Percentiles rank a stretch among this genome's conserved stretches.
phyloP scores from a whole-genome alignment of 2,888 invertebrate genomes.

The Ormyrus labotus region DNA sequence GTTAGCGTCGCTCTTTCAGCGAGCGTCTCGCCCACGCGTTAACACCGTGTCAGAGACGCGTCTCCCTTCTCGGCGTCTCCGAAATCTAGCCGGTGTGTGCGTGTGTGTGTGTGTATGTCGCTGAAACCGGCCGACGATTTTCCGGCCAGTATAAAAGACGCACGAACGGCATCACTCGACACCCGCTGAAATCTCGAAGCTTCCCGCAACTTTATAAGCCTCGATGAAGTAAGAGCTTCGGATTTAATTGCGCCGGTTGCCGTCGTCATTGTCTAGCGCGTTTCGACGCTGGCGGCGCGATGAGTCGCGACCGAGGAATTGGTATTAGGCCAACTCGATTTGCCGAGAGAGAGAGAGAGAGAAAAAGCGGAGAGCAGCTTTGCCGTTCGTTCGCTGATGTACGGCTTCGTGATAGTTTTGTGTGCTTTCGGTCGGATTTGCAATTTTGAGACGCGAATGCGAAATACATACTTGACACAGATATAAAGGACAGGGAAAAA shows the following conservation, averaged over 20 bases:
- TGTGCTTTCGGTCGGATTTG: neutral
- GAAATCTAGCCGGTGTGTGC: neutral
- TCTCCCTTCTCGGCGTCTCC: neutral
- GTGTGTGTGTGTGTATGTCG: neutral
- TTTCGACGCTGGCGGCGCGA: slow-evolving; percentile 3
- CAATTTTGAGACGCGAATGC: slow-evolving; percentile 22
- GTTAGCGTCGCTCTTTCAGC: slow-evolving; percentile 61
- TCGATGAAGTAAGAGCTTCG: too few species aligned
- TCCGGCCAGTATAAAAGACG: neutral
- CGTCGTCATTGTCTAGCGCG: slow-evolving; percentile 10
- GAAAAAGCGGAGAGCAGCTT: too few species aligned
- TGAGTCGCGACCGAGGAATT: slow-evolving; percentile 26
- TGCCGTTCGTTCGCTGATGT: neutral
- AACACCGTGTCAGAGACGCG: neutral
- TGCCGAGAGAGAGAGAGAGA: neutral
- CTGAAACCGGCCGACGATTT: neutral
- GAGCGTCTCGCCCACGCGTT: slow-evolving; percentile 57
- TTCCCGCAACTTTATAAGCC: too few species aligned
- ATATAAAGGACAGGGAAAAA: slow-evolving; percentile 5
- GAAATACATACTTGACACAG: slow-evolving; percentile 21
- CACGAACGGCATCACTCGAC: neutral
- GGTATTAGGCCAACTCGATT: slow-evolving; percentile 38
- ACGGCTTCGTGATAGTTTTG: slow-evolving; percentile 3
- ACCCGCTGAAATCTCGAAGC: neutral
- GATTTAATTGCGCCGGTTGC: slow-evolving; percentile 20